Evolutionary conservation across 2,888 invertebrate species (phyloP).

Genomic region (Trissonchulus latispiculum): DNA sequence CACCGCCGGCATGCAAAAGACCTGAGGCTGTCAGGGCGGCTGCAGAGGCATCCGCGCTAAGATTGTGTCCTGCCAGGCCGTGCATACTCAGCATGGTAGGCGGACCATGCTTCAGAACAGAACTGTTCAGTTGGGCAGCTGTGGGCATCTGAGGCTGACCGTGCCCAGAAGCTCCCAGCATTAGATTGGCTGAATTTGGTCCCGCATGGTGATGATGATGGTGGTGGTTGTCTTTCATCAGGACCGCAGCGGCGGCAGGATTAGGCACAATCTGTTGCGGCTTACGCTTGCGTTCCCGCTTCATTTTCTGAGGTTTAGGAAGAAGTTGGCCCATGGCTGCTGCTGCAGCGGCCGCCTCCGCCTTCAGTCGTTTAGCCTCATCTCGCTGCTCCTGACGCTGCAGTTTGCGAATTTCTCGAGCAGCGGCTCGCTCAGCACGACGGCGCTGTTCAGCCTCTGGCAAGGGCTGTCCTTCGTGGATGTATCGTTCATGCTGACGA

Average conservation of each 20-base stretch:
- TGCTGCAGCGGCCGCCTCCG: neutral
- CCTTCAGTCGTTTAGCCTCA: slow-evolving; percentile 8
- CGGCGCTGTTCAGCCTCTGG: slow-evolving; percentile 13
- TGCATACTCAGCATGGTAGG: neutral
- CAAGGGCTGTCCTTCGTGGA: slow-evolving; percentile 15
- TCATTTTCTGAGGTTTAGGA: neutral
- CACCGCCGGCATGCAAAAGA: neutral
- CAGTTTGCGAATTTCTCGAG: slow-evolving; percentile 10
- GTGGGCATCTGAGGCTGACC: no score
- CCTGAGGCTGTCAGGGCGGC: neutral
- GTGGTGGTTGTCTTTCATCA: neutral
- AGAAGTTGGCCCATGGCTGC: neutral
- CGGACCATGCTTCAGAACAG: neutral
- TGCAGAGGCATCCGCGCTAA: neutral
- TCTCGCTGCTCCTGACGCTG: slow-evolving; percentile 8
- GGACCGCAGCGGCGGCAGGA: neutral
- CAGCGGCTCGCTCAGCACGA: slow-evolving; percentile 6
- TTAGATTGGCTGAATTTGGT: neutral
- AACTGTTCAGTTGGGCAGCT: neutral
- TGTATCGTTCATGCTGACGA: slow-evolving; percentile 16
- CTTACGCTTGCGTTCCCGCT: slow-evolving; percentile 9
- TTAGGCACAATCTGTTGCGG: slow-evolving; percentile 3
- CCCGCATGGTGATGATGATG: neutral
- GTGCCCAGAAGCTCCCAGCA: neutral
- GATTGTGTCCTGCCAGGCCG: no score